These are phyloP conservation scores for Argyresthia goedartella DNA, from an alignment of 2,888 invertebrate genomes.

Conservation along the genomic window DNA sequence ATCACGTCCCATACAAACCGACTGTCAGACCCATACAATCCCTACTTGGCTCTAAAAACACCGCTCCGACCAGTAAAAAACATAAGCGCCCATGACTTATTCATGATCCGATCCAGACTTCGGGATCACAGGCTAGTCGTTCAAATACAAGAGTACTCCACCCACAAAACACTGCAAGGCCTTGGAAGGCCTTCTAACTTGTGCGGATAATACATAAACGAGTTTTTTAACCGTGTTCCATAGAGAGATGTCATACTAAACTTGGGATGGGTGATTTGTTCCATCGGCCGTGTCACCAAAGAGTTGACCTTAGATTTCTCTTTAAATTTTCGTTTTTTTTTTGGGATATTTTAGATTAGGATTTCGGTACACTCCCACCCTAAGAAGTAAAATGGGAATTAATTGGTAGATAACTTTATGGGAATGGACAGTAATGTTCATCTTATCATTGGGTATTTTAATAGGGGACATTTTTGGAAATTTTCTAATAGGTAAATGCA, in stretches of 20 bases:
- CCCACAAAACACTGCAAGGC: background rate
- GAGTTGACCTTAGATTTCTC: constrained; percentile 1
- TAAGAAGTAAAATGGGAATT: no score
- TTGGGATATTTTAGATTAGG: background rate
- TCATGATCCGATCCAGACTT: constrained; percentile 13
- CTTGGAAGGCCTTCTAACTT: constrained; percentile 6
- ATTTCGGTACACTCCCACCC: no score
- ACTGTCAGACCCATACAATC: background rate
- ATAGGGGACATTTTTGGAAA: no score
- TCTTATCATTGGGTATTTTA: no score
- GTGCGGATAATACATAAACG: constrained; percentile 11
- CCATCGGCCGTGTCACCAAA: constrained; percentile 2
- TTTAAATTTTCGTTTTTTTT: no score
- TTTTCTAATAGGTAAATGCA: no score
- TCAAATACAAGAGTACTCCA: constrained; percentile 6
- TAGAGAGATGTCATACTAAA: constrained; percentile 1
- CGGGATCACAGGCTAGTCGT: constrained; percentile 8
- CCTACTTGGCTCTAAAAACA: background rate
- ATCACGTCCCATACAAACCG: background rate
- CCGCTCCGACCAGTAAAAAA: constrained; percentile 4
- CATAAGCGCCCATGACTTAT: constrained; percentile 17
- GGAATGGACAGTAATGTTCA: no score
- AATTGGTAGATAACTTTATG: no score
- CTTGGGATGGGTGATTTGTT: no score
- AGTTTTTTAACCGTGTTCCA: constrained; percentile 19